Evolutionary conservation across 2,113 vertebrate genomes (phyloP).

Genomic region (Istiophorus platypterus): DNA sequence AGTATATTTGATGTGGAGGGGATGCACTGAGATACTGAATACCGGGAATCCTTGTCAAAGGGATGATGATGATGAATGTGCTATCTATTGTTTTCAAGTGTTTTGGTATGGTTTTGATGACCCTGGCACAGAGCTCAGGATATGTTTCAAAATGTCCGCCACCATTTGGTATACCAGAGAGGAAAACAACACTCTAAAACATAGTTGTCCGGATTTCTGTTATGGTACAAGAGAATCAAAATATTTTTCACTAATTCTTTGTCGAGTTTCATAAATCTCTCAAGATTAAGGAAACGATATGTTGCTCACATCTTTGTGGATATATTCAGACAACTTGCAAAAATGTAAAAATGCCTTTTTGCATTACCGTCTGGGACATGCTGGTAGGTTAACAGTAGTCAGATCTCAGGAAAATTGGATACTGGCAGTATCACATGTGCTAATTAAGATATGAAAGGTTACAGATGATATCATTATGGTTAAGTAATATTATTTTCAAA

Average conservation of each 20-base stretch:
- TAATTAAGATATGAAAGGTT: too few relatives aligned
- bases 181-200: not conserved
- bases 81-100: constrained; percentile 11
- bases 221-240: not conserved
- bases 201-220: not conserved
- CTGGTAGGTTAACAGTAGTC: too few relatives aligned
- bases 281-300: not conserved
- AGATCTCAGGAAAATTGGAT: too few relatives aligned
- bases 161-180: too few relatives aligned
- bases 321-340: too few relatives aligned
- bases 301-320: not conserved
- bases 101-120: not conserved
- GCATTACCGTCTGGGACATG: too few relatives aligned
- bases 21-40: not conserved
- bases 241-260: not conserved
- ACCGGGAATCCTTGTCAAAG: not conserved
- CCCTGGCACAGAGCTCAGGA: constrained; percentile 4
- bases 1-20: not conserved
- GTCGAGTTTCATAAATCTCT: not conserved
- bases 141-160: not conserved
- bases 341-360: too few relatives aligned
- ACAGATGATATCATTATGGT: not conserved
- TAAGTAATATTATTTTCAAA: not conserved
- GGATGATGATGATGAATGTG: not conserved
- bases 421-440: too few relatives aligned